Conservation (phyloP, 2,797 vertebrate genomes). For the Steatocranus sp. region DNA sequence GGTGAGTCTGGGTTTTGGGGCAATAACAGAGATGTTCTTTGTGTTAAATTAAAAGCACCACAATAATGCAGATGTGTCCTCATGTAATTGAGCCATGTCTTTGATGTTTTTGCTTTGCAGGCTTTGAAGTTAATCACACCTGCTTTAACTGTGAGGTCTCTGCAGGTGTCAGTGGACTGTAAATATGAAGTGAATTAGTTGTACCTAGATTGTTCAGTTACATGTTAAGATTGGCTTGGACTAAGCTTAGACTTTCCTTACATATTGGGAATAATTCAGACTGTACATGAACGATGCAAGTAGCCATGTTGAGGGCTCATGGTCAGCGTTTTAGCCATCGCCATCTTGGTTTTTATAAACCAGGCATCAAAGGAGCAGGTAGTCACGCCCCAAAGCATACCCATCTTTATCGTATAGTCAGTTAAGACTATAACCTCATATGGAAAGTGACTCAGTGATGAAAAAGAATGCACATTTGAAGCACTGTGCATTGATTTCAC, state of each 20-base stretch:
- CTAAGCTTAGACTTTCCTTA: background rate
- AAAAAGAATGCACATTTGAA: background rate
- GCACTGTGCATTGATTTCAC: background rate
- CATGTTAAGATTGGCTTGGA: background rate
- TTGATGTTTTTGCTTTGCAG: background rate
- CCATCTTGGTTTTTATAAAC: background rate
- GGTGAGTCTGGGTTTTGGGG: background rate
- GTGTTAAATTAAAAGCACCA: background rate
- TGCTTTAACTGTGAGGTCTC: background rate
- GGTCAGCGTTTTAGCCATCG: background rate
- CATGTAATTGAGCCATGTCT: background rate
- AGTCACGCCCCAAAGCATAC: accelerated
- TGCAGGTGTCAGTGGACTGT: background rate
- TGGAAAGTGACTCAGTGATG: background rate
- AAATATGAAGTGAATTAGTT: background rate
- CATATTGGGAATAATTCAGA: background rate
- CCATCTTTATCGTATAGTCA: background rate
- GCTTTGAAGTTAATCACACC: background rate
- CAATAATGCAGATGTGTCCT: background rate
- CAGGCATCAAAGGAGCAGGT: background rate
- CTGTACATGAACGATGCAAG: background rate
- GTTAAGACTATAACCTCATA: background rate
- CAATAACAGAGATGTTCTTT: background rate
- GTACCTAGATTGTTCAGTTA: background rate
- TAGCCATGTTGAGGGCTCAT: background rate